A percentile compares a stretch with the other conserved stretches of the same genome.
phyloP scores from a whole-genome alignment of 2,888 invertebrate species.

The Macrostomum cliftonense region DNA sequence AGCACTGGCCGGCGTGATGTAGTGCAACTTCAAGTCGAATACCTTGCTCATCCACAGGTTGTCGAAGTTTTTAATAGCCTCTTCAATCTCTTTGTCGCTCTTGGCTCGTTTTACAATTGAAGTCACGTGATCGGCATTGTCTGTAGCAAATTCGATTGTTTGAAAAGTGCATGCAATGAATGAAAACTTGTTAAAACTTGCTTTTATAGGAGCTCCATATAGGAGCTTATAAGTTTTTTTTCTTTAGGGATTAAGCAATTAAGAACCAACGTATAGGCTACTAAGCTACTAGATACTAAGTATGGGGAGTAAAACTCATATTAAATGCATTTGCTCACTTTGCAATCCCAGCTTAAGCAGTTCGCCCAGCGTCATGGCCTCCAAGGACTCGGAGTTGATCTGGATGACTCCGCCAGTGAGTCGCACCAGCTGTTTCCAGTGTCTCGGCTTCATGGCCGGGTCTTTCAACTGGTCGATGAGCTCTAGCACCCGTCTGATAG shows the following conservation, averaged over 20 bases:
- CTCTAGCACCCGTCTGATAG: slow-evolving; percentile 27
- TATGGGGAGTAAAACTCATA: no score
- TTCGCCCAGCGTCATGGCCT: slow-evolving; percentile 35
- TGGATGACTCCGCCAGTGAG: slow-evolving; percentile 33
- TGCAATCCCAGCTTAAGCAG: slow-evolving; percentile 27
- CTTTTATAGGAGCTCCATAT: no score
- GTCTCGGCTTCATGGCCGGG: slow-evolving; percentile 35
- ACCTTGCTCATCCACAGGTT: slow-evolving; percentile 37
- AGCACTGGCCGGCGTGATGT: no score
- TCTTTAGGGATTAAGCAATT: no score
- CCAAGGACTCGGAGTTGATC: slow-evolving; percentile 34
- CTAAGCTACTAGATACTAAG: no score
- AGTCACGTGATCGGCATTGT: slow-evolving; percentile 34
- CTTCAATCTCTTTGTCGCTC: slow-evolving; percentile 34
- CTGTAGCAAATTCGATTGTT: slow-evolving; percentile 17
- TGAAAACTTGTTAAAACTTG: no score
- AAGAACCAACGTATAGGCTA: no score
- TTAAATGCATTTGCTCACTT: slow-evolving; percentile 2
- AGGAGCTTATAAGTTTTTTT: no score
- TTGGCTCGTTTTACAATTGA: slow-evolving; percentile 35
- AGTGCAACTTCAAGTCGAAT: slow-evolving; percentile 25
- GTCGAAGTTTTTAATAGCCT: slow-evolving; percentile 35
- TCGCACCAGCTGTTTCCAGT: slow-evolving; percentile 36
- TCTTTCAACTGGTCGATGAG: slow-evolving; percentile 35
- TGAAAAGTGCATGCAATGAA: no score